Base-by-base conservation (phyloP, 2,888 invertebrate species). In the Petrolisthes cinctipes region DNA sequence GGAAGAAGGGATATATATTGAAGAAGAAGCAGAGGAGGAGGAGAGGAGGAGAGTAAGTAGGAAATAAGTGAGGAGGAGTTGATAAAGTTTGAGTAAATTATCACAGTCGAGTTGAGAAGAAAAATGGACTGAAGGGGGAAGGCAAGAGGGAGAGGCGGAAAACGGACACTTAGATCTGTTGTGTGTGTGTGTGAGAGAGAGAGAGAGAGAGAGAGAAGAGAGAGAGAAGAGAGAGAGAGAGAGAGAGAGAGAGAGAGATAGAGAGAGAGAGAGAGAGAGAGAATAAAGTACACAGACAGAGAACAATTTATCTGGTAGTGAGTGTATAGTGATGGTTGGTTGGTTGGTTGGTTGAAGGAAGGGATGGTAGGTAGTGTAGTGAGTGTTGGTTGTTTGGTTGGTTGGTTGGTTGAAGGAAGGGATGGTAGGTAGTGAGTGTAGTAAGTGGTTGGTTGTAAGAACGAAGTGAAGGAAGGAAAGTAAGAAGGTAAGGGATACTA, bases 211-310 rank as follows among this genome's bases (percentile, higher is more conserved):
- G 71, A 6, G 11, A 17, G 71, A n/a, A n/a, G 68, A n/a, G 68
- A 54, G 56, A 54, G 73, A n/a, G 37, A 23, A 80, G 20, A 23
- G 17, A 57, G 61, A 81, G 57, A 61, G 61, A 81, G 57, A 78
- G 54, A 53, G 51, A 53, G 53, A 78, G 78, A 53, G 54, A 53
- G 78, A 53, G 14, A 53, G 78, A 53, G 17, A 53, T 0, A 53
- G 54, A 53, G 17, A 53, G 78, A 78, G 54, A 53, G 53, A 53
- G 53, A 78, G 76, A 76, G 53, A 51, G 76, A 73, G 53, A 73
- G 73, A 73, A n/a, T 7, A 73, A 73, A 66, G 17, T 17, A 66
- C 11, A 11, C 11, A 66, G 2, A 37, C 37, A 37, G 37, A 37
- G 37, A 37, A 37, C 37, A 37, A 37, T 37, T 1, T 37, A 37